phyloP scores from a whole-genome alignment of 1,140 invertebrate genomes.

The Zaprionus ornatus region DNA sequence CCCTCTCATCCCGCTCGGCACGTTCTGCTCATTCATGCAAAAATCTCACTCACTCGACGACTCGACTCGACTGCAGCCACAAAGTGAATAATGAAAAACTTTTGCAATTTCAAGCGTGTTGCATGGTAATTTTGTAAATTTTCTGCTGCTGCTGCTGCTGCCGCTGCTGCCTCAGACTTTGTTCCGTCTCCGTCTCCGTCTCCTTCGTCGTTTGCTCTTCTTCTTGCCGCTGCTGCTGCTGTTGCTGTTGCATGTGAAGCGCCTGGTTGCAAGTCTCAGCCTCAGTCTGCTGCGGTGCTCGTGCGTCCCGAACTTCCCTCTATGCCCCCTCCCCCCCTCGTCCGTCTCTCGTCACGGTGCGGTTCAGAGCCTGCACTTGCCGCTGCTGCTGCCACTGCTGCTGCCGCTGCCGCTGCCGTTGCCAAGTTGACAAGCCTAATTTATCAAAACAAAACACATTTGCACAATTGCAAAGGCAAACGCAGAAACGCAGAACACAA shows the following conservation, averaged over 20 bases:
- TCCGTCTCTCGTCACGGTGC: conserved; percentile 23
- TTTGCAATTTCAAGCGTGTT: conserved; percentile 82
- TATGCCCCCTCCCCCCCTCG: neutral
- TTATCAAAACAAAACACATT: conserved; percentile 83
- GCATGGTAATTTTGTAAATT: conserved; percentile 82
- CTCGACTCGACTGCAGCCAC: conserved; percentile 79
- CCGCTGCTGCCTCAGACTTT: conserved; percentile 48
- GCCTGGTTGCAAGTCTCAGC: conserved; percentile 35
- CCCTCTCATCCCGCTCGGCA: conserved; percentile 39
- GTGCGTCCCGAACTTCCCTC: conserved; percentile 26
- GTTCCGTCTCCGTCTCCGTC: conserved; percentile 36
- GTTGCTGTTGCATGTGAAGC: conserved; percentile 41
- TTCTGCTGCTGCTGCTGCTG: conserved; percentile 54
- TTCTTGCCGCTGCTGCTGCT: conserved; percentile 1
- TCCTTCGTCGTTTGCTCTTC: conserved; percentile 25
- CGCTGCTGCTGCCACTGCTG: conserved; percentile 10
- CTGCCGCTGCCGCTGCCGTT: conserved; percentile 43
- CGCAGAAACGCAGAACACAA: conserved; percentile 59
- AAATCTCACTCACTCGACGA: conserved; percentile 80
- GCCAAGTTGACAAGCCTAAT: conserved; percentile 82
- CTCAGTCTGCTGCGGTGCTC: conserved; percentile 33
- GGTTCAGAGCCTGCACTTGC: conserved; percentile 52
- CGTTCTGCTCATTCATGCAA: conserved; percentile 80
- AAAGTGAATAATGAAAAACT: conserved; percentile 83
- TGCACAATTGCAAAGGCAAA: conserved; percentile 81